Conservation (phyloP, 2,113 vertebrate species). For the Rafetus swinhoei region DNA sequence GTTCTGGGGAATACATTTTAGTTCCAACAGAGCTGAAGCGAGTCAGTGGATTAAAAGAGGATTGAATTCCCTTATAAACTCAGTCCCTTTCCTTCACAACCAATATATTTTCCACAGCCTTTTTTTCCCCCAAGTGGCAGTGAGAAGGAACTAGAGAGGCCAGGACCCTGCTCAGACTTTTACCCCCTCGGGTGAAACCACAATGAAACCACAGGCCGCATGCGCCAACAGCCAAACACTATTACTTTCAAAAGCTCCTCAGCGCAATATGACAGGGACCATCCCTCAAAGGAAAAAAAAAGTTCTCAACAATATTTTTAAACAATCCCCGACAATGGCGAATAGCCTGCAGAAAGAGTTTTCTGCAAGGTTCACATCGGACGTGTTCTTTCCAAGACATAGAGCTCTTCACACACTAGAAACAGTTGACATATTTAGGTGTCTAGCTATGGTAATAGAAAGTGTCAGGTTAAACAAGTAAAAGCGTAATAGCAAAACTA, state of each 20-base stretch:
- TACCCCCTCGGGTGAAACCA: no score
- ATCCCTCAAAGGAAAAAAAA: background rate
- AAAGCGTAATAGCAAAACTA: constrained; percentile 51
- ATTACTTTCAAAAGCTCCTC: no score
- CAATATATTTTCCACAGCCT: constrained; percentile 3
- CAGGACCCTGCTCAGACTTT: no score
- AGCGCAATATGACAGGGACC: no score
- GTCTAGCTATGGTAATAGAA: constrained; percentile 48
- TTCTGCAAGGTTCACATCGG: constrained; percentile 21
- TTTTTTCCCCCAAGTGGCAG: background rate
- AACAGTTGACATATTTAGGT: constrained; percentile 51
- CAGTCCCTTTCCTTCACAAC: constrained; percentile 36
- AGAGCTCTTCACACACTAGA: background rate
- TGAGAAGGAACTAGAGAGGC: no score
- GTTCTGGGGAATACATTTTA: constrained; percentile 68
- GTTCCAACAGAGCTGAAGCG: constrained; percentile 60
- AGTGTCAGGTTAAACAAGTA: constrained; percentile 65
- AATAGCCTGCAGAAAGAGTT: constrained; percentile 24
- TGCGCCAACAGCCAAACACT: no score
- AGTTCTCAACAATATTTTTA: background rate
- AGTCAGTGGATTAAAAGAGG: constrained; percentile 38
- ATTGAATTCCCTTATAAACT: constrained; percentile 56
- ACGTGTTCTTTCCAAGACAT: constrained; percentile 27
- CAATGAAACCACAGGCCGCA: no score
- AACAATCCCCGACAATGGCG: background rate